phyloP scores from a whole-genome alignment of 2,113 vertebrate genomes.

The Hippolais icterina region DNA sequence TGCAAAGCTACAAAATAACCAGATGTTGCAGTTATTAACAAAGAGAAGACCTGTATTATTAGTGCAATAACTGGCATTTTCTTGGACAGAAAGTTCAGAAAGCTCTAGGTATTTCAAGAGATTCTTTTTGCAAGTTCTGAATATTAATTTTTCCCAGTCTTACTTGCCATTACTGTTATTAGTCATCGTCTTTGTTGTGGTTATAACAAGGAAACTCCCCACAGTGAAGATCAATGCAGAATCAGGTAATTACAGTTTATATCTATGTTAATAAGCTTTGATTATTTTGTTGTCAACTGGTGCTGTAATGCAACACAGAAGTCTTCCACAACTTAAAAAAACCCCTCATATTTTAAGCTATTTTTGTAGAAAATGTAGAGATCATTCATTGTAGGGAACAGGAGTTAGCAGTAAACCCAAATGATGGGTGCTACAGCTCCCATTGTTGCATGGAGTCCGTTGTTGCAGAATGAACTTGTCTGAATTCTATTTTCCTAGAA shows the following conservation, averaged over 20 bases:
- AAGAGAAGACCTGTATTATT: not conserved
- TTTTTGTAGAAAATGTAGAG: not conserved
- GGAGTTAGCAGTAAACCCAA: not conserved
- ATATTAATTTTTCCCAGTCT: not conserved
- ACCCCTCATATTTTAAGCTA: not conserved
- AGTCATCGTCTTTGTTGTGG: not conserved
- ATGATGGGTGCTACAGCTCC: not conserved
- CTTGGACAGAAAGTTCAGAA: not conserved
- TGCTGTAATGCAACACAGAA: not conserved
- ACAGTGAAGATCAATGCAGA: conserved; percentile 14
- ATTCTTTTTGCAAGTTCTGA: not conserved
- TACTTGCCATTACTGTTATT: not conserved
- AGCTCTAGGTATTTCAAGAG: not conserved
- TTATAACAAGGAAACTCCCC: conserved; percentile 27
- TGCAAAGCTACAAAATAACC: not conserved
- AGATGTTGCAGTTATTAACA: not conserved
- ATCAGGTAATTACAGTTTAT: conserved; percentile 18
- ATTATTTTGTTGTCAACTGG: not conserved
- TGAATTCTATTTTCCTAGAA: not conserved
- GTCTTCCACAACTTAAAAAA: not conserved
- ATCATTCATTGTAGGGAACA: not conserved
- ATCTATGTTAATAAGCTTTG: conserved; percentile 22
- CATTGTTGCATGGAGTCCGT: not conserved
- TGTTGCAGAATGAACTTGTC: not conserved
- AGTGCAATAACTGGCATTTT: not conserved